Conservation (phyloP, 2,113 vertebrate genomes). For the Peromyscus polionotus region DNA sequence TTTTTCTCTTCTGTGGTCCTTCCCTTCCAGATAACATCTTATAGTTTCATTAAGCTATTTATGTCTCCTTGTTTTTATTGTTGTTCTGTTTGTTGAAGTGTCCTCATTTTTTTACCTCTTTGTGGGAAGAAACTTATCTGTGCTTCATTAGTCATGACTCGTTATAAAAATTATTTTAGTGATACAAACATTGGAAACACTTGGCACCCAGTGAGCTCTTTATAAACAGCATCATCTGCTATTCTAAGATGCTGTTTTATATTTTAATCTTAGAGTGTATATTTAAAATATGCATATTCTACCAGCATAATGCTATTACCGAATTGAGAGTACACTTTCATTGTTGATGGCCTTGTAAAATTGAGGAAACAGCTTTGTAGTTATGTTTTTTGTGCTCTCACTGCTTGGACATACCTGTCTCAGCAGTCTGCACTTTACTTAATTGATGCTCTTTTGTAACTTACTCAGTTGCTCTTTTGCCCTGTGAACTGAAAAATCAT, state of each 20-base stretch:
- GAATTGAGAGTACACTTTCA: conserved; percentile 22
- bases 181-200: conserved; percentile 27
- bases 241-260: conserved; percentile 26
- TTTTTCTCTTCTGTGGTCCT: conserved; percentile 2
- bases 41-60: conserved; percentile 21
- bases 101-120: not conserved
- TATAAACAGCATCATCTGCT: not conserved
- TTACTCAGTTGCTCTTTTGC: not conserved
- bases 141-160: not conserved
- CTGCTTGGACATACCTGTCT: not conserved
- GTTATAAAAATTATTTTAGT: conserved; percentile 54
- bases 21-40: not conserved
- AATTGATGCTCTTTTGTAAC: conserved; percentile 38
- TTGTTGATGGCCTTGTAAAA: conserved; percentile 5
- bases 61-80: conserved; percentile 10
- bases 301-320: not conserved
- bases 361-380: conserved; percentile 29
- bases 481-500: not conserved
- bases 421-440: conserved; percentile 47
- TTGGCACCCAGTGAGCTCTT: not conserved
- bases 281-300: conserved; percentile 23
- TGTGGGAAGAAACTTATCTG: conserved; percentile 28
- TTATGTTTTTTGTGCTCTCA: conserved; percentile 45
- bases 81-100: conserved; percentile 15
- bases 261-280: conserved; percentile 46